Evolutionary conservation across 1,140 invertebrate species (phyloP).

Genomic region (Scaptodrosophila lebanonensis): DNA sequence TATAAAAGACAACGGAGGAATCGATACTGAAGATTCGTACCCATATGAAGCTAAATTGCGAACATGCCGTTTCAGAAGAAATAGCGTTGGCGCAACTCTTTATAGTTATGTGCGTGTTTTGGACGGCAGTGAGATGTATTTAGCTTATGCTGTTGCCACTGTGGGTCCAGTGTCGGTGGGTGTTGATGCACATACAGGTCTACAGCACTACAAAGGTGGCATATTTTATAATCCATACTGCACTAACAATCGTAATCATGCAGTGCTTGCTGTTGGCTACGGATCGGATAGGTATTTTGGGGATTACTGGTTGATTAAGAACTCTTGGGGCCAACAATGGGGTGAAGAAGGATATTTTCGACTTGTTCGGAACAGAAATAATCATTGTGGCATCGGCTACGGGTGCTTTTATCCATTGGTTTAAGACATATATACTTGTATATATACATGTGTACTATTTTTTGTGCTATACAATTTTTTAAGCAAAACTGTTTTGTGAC

Average conservation of each 20-base stretch:
- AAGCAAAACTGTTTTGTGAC: too few species aligned
- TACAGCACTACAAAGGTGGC: too few species aligned
- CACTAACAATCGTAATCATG: slow-evolving; percentile 79
- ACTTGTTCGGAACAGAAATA: slow-evolving; percentile 79
- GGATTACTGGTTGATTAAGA: slow-evolving; percentile 86
- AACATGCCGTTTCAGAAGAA: slow-evolving; percentile 57
- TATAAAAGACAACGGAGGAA: slow-evolving; percentile 83
- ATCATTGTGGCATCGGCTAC: slow-evolving; percentile 29
- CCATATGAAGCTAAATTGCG: slow-evolving; percentile 83
- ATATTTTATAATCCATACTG: too few species aligned
- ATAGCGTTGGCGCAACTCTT: background rate
- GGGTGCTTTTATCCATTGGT: slow-evolving; percentile 3
- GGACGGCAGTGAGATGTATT: slow-evolving; percentile 81
- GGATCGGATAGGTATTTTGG: too few species aligned
- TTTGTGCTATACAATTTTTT: too few species aligned
- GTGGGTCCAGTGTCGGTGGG: too few species aligned
- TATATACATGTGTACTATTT: too few species aligned
- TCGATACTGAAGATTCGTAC: slow-evolving; percentile 86
- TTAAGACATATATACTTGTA: too few species aligned
- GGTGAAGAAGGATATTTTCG: slow-evolving; percentile 81
- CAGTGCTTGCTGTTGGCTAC: slow-evolving; percentile 84
- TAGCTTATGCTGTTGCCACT: slow-evolving; percentile 84
- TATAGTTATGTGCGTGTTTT: slow-evolving; percentile 81
- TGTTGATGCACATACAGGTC: too few species aligned
- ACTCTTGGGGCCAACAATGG: slow-evolving; percentile 80